Evolutionary conservation across 1,140 invertebrate species (phyloP), one percentile per base, ranked within the genome.

Genomic region (Heliothis subflexa): DNA sequence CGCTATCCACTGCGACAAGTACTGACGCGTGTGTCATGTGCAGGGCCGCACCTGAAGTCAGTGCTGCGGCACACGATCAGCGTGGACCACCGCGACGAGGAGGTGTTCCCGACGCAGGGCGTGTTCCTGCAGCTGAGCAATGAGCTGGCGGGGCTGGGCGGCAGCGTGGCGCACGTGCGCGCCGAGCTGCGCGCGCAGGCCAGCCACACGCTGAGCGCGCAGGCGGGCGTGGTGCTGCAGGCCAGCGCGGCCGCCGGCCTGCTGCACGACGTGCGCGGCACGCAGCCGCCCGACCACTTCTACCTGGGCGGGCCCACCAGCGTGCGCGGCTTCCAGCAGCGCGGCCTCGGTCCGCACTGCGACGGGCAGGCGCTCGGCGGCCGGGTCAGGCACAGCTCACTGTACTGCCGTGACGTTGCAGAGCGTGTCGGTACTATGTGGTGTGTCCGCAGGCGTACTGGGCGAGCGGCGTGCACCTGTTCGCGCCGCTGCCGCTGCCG

Each of bases 241-340:
- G 94, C 96, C 25, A 95, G 96, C 16, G 89, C 97, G 28, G 96
- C 96, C 78, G 95, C 95, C 75, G 98, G 98, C 2, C 88, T 97
- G 12, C 94, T 99, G 66, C 93, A 95, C 85, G 92, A 96, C 86
- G 93, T 96, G 84, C 95, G 95, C 88, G 95, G 96, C 87, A 95
- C 96, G 57, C 95, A 96, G 90, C 70, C 98, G 81, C 95, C 96
- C 47, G 98, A 99, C 92, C 95, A 96, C 80, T 98, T 98, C 95
- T 98, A 97, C 91, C 94, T 99, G 21, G 98, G 98, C 45, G 98
- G 98, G 0, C 98, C 98, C 0, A 91, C 98, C 57, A 97, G 96
- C 75, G 84, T 99, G 11, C 93, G 98, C 87, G 98, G 98, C n/a
- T 99, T 99, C 91, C 95, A 97, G 55, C 95, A 96, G 89, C 95